Evolutionary conservation across 2,888 invertebrate genomes (phyloP), one percentile per base, ranked within the genome.

Genomic region (Pristionchus maxplancki): DNA sequence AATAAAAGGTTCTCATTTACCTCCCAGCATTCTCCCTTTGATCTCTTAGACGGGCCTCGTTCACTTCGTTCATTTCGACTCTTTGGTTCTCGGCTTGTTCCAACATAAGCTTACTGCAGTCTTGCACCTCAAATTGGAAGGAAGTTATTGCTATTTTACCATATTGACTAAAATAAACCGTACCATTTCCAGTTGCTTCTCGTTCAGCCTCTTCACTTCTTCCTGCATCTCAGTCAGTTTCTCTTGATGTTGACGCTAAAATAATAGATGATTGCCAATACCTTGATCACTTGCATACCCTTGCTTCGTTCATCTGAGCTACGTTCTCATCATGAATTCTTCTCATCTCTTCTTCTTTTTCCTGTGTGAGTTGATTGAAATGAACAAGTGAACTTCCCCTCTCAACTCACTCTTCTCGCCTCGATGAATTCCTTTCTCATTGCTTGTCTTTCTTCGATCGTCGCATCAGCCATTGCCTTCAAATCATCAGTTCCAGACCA

Each of bases 61-160:
- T 78, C 78, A 78, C 40, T 78, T 48, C 48, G 24, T 44, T 78
- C 48, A 78, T n/a, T 13, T 78, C 78, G 0, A 44, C 28, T 78
- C 78, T 78, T 20, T 78, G 78, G 1, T 48, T 78, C 44, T 78
- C 78, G 3, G 78, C 78, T 44, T 78, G 78, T 9, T 78, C 48
- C n/a, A 78, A 20, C 44, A 78, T 44, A 8, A 44, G 5, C 48
- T 11, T 5, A 20, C 44, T 78, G 78, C 78, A 78, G 5, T 78
- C 44, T 48, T 44, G 40, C 9, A 48, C 48, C 78, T 78, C 8
- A 40, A 74, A 67, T 0, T 13, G 6, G 8, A 11, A 31, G 1
- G 40, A 37, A 24, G n/a, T n/a, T n/a, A n/a, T n/a, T n/a, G n/a
- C n/a, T n/a, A n/a, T n/a, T n/a, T n/a, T n/a, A n/a, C n/a, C n/a